Percentiles rank a stretch among this genome's conserved stretches.
Conservation (phyloP, 1,140 invertebrate species). For the Leptinotarsa defecta region DNA sequence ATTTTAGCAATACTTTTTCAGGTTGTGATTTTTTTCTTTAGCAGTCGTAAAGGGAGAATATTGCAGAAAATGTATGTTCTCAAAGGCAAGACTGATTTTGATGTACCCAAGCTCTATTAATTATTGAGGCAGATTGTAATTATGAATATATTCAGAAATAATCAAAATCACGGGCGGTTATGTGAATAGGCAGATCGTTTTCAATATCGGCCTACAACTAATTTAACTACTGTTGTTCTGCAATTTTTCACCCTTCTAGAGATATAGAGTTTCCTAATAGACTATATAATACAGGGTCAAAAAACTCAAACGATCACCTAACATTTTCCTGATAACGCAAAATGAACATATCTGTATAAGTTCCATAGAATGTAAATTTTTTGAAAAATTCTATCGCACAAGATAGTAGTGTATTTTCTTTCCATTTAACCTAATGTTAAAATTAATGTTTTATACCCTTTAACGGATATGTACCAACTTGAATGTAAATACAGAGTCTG, state of each 20-base stretch:
- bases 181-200: too few relatives aligned
- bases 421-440: slow-evolving; percentile 14
- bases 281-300: slow-evolving; percentile 18
- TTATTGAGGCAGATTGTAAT: too few relatives aligned
- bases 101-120: neutral
- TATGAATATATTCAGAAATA: too few relatives aligned
- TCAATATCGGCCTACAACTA: neutral
- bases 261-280: neutral
- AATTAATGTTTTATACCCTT: slow-evolving; percentile 41
- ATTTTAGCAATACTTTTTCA: slow-evolving; percentile 14
- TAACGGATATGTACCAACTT: slow-evolving; percentile 24
- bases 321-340: neutral
- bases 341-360: neutral
- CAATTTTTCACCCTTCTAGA: neutral
- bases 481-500: slow-evolving; percentile 31
- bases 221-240: neutral
- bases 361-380: neutral
- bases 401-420: neutral
- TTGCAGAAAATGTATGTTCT: neutral
- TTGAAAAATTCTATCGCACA: neutral
- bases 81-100: neutral
- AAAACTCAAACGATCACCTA: neutral
- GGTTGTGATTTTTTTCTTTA: slow-evolving; percentile 14
- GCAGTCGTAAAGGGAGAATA: neutral
- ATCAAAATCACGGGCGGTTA: too few relatives aligned